Percentiles rank a stretch among this genome's conserved stretches.
These are phyloP conservation scores for Drosophila quadrilineata DNA, from an alignment of 1,140 invertebrate species.

Conservation along the genomic window DNA sequence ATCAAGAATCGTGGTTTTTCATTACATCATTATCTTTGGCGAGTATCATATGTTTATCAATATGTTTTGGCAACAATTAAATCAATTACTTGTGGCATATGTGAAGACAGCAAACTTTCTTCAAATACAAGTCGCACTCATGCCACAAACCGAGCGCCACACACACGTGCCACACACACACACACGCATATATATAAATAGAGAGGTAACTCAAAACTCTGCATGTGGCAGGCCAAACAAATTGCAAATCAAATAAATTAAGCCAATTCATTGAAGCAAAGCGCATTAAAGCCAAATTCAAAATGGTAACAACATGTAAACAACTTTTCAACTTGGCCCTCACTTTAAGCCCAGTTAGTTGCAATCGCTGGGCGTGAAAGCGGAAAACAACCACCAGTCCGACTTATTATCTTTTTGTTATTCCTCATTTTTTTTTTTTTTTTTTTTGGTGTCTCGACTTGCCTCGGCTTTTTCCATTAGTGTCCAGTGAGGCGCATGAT, in stretches of 20 bases:
- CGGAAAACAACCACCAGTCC: conserved; percentile 53
- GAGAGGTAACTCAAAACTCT: conserved; percentile 61
- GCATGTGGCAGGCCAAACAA: conserved; percentile 56
- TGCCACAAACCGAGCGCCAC: conserved; percentile 8
- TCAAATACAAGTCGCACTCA: conserved; percentile 57
- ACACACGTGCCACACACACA: conserved; percentile 65
- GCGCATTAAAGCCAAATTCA: conserved; percentile 45
- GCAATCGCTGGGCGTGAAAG: conserved; percentile 39
- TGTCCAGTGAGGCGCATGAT: conserved; percentile 72
- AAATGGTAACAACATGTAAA: no score
- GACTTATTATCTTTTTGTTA: no score
- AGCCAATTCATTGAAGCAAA: conserved; percentile 36
- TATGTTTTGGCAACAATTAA: conserved; percentile 49
- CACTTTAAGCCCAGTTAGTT: conserved; percentile 52
- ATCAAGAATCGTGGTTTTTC: conserved; percentile 54
- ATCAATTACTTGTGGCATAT: conserved; percentile 25
- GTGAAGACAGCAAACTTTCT: neutral
- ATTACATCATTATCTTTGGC: conserved; percentile 63
- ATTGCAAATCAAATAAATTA: conserved; percentile 66
- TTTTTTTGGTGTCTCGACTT: conserved; percentile 2
- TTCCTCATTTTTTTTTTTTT: neutral
- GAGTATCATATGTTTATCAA: conserved; percentile 43
- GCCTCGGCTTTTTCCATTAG: conserved; percentile 66
- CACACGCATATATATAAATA: no score
- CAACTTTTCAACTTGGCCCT: no score